These are phyloP conservation scores for Dendronephthya gigantea DNA, from an alignment of 64 coral and sea anemone genomes.

Conservation along the genomic window DNA sequence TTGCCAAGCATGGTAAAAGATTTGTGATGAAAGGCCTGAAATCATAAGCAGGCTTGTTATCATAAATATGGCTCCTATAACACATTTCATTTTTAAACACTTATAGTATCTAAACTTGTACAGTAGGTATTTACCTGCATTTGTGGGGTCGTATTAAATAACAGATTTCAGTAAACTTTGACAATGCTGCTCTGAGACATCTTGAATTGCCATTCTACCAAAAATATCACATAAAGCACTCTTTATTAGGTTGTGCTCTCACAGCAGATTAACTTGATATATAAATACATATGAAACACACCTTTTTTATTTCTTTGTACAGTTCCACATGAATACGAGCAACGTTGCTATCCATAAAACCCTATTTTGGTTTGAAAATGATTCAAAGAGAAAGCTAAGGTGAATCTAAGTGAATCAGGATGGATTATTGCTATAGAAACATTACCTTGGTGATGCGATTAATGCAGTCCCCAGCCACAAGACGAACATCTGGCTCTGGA, in stretches of 20 bases:
- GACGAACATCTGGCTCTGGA: conserved; percentile 70
- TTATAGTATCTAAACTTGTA: not conserved
- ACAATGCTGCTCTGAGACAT: conserved; percentile 76
- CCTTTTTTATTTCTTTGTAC: conserved; percentile 97
- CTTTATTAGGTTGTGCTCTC: too few species aligned
- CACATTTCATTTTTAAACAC: not conserved
- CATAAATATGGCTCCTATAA: not conserved
- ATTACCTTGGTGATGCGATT: conserved; percentile 90
- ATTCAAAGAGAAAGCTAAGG: not conserved
- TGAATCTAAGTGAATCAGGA: too few species aligned
- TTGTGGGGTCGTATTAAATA: conserved; percentile 91
- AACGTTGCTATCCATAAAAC: conserved; percentile 58
- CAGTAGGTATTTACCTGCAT: conserved; percentile 48
- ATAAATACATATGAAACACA: not conserved
- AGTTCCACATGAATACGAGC: conserved; percentile 77
- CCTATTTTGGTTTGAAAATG: conserved; percentile 44
- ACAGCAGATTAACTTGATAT: not conserved
- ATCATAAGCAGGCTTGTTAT: not conserved
- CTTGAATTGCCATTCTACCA: conserved; percentile 74
- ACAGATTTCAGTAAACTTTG: conserved; percentile 75
- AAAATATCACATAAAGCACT: too few species aligned
- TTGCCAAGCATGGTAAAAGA: conserved; percentile 59
- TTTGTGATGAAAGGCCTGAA: conserved; percentile 88
- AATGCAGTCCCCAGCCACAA: conserved; percentile 80
- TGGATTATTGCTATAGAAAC: too few species aligned